These are phyloP conservation scores for Apolygus lucorum DNA, from an alignment of 1,140 invertebrate species.

Conservation along the genomic window DNA sequence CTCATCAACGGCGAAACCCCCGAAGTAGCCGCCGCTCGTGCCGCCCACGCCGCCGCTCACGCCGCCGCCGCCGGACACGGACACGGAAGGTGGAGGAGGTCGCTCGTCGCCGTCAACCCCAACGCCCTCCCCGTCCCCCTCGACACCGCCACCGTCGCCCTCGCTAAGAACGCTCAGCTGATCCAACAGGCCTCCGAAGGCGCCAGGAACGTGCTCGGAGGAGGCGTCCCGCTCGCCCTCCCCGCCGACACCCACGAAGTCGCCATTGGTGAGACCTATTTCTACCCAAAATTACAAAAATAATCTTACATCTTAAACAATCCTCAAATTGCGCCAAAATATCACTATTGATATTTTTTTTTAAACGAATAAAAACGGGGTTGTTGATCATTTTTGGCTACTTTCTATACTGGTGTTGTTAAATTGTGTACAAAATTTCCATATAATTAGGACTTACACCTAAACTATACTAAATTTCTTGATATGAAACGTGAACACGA, in stretches of 20 bases:
- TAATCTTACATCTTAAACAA: no score
- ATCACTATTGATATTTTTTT: no score
- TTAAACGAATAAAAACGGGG: no score
- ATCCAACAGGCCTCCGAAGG: conserved; percentile 15
- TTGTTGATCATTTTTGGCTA: no score
- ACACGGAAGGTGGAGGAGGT: not conserved
- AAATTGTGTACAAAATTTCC: no score
- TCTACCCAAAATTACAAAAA: no score
- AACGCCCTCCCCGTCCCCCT: conserved; percentile 7
- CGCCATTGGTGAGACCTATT: conserved; percentile 37
- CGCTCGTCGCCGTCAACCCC: conserved; percentile 8
- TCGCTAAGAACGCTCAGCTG: conserved; percentile 11
- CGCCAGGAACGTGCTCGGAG: conserved; percentile 24
- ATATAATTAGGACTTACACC: no score
- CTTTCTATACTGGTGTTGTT: no score
- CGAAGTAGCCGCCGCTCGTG: conserved; percentile 19
- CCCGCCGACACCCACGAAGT: conserved; percentile 47
- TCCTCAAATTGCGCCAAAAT: no score
- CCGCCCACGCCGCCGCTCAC: conserved; percentile 13
- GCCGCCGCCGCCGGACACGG: not conserved
- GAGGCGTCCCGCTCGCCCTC: conserved; percentile 36
- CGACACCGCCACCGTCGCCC: conserved; percentile 8
- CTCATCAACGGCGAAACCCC: conserved; percentile 22
- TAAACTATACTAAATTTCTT: no score
- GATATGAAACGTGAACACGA: no score